phyloP scores from a whole-genome alignment of 2,113 vertebrate species.

The Anoura caudifer region DNA sequence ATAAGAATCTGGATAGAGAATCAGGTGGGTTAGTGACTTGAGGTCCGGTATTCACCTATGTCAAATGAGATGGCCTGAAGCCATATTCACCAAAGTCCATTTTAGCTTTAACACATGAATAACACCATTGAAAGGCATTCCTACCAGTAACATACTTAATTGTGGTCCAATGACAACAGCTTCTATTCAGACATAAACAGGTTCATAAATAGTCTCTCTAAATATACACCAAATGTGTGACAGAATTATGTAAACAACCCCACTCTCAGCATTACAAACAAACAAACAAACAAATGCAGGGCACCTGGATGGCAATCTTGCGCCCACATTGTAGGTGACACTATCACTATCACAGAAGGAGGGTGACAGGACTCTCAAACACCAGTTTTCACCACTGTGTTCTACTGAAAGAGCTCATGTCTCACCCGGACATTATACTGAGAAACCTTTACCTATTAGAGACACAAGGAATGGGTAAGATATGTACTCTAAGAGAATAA shows the following conservation, averaged over 20 bases:
- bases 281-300: not conserved
- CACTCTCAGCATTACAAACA: not conserved
- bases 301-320: not conserved
- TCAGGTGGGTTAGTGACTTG: not conserved
- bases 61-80: not conserved
- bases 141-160: not conserved
- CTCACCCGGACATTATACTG: not conserved
- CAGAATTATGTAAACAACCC: not conserved
- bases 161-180: not conserved
- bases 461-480: not conserved
- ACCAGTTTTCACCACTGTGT: not conserved
- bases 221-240: not conserved
- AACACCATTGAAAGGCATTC: not conserved
- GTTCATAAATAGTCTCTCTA: not conserved
- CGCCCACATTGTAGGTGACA: not conserved
- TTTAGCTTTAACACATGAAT: not conserved
- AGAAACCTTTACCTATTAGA: not conserved
- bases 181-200: not conserved
- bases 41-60: not conserved
- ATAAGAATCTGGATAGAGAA: not conserved
- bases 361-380: not conserved
- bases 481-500: not conserved
- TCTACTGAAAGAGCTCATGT: not conserved
- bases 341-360: not conserved
- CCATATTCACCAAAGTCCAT: not conserved